Evolutionary conservation across 30 jellyfish, hydroid and myxozoan species (phyloP), one percentile per base, ranked within the genome.

Genomic region (Aurelia sp.): DNA sequence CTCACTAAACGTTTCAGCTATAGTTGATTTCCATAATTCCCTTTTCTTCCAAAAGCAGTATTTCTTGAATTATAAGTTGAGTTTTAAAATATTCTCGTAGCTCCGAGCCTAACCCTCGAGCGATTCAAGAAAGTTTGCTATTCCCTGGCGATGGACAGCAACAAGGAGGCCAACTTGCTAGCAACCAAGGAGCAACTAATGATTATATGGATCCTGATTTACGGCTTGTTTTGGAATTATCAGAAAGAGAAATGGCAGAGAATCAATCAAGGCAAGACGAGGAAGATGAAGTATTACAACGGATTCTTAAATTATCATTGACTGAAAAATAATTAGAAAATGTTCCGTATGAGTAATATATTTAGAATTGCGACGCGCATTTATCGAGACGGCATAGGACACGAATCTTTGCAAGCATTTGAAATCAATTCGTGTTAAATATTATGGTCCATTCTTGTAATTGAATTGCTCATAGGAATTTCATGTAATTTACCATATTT

Each of bases 281-380:
- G 44, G 99, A 94, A 79, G 97, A 94, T 33, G 97, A 88, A 38
- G 99, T 88, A 77, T 85, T 94, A 16, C 93, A 94, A 66, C 67
- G 91, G 80, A 81, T 94, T 76, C 58, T 94, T 55, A 81, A 63
- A 41, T 74, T 94, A 22, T 94, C 99, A 47, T 30, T 94, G 63
- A 78, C 88, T 10, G 99, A 94, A 24, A 89, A 88, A 80, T 94
- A 87, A 58, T 10, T 1, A 55, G 41, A 21, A 65, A 33, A 0
- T 18, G 27, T 33, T 7, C 55, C 4, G 13, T 6, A 44, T 15
- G 2, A 10, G 13, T 44, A 44, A 8, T 44, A 44, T 44, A 44
- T 44, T 44, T 12, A 44, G 55, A 9, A 44, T 4, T 6, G 13
- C 55, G 55, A 44, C 55, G 9, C 55, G 9, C 51, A 40, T 40